Percentiles rank a stretch among this genome's conserved stretches.
Conservation (phyloP, 23 tunicate species). For the Halocynthia aurantium region DNA sequence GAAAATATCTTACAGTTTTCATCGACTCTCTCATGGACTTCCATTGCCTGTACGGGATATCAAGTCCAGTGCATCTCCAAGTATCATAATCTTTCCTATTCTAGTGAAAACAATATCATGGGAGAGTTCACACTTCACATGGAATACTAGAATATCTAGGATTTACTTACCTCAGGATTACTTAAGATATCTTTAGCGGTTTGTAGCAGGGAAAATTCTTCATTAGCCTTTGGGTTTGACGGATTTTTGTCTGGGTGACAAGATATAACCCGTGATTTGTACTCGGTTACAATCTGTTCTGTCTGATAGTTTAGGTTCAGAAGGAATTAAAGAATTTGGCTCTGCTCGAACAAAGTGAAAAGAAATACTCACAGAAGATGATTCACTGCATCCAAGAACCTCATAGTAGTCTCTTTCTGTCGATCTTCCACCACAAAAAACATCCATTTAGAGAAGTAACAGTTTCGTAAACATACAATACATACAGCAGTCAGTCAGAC, state of each 20-base stretch:
- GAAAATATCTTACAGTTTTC: slow-evolving; percentile 28
- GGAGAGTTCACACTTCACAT: neutral
- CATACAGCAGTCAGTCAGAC: no score
- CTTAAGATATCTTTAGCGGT: slow-evolving; percentile 46
- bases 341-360: neutral
- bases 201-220: slow-evolving; percentile 35
- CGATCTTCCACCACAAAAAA: neutral
- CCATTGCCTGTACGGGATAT: slow-evolving; percentile 36
- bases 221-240: slow-evolving; percentile 18
- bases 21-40: slow-evolving; percentile 33
- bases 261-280: slow-evolving; percentile 17
- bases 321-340: neutral
- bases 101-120: slow-evolving; percentile 10
- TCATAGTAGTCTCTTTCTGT: slow-evolving; percentile 27
- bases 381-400: slow-evolving; percentile 35
- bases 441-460: neutral
- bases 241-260: slow-evolving; percentile 54
- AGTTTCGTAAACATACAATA: neutral
- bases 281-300: slow-evolving; percentile 52
- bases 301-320: slow-evolving; percentile 11
- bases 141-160: neutral
- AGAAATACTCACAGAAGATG: slow-evolving; percentile 31
- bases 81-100: slow-evolving; percentile 36
- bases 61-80: slow-evolving; percentile 38
- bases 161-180: slow-evolving; percentile 25